Conservation (phyloP, 2,113 vertebrate genomes). For the Rhinolophus ferrumequinum region DNA sequence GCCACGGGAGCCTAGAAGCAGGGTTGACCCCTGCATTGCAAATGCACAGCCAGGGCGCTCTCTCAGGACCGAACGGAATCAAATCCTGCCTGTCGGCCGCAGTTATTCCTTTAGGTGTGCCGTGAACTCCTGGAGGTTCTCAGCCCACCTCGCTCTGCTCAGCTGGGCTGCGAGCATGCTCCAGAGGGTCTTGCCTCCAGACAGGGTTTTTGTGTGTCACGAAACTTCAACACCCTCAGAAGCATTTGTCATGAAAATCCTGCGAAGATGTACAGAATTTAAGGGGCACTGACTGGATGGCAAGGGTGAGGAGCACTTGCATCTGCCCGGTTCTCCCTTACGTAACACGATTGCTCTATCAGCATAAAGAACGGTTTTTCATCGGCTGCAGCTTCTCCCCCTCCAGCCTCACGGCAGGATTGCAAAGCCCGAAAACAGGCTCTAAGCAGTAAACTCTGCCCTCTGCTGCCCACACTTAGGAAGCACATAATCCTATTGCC, state of each 20-base stretch:
- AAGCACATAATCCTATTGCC: background rate
- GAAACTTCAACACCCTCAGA: background rate
- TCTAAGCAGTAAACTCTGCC: conserved; percentile 84
- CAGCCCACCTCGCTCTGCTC: background rate
- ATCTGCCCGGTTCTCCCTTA: background rate
- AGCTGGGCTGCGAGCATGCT: fast-evolving
- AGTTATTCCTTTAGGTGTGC: background rate
- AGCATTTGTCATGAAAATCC: background rate
- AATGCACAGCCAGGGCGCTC: background rate
- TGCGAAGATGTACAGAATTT: fast-evolving
- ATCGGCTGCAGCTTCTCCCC: background rate
- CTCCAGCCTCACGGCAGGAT: background rate
- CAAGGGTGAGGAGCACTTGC: fast-evolving
- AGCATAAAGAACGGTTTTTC: background rate
- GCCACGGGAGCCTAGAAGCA: fast-evolving
- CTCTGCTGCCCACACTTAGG: conserved; percentile 82
- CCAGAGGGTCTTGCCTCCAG: background rate
- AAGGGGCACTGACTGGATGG: background rate
- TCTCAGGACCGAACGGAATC: background rate
- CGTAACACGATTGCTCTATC: fast-evolving
- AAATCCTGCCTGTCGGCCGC: fast-evolving
- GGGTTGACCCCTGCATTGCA: fast-evolving
- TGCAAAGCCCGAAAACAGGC: conserved; percentile 23
- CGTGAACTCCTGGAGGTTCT: background rate
- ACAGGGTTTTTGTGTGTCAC: no score